Percentiles rank a stretch among this genome's conserved stretches.
Evolutionary conservation across 2,113 vertebrate genomes (phyloP).

Genomic region (Zosterops lateralis): DNA sequence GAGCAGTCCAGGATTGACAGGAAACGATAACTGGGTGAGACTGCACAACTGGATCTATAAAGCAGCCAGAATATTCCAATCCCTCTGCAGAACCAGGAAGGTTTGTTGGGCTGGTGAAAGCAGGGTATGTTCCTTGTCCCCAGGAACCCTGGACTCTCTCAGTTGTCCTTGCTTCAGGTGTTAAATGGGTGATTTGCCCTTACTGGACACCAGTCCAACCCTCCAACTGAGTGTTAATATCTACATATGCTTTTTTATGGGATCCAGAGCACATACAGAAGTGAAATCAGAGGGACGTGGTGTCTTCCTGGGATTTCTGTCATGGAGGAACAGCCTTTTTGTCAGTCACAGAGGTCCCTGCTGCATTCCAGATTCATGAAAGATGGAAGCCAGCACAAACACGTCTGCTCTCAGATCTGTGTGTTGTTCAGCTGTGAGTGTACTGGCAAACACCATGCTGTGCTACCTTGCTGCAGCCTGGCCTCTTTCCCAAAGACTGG

Average conservation of each 20-base stretch:
- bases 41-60: background rate
- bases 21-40: background rate
- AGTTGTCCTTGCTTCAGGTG: background rate
- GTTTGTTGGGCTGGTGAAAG: background rate
- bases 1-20: background rate
- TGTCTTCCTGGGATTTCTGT: conserved; percentile 39
- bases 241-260: background rate
- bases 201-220: background rate
- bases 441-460: background rate
- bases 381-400: conserved; percentile 16
- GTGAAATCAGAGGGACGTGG: conserved; percentile 7
- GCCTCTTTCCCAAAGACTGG: background rate
- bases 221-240: background rate
- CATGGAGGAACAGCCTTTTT: conserved; percentile 18
- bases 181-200: background rate
- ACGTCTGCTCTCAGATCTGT: background rate
- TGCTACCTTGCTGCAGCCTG: conserved; percentile 16
- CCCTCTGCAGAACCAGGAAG: background rate
- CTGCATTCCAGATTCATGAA: conserved; percentile 34
- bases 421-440: background rate
- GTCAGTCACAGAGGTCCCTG: conserved; percentile 35
- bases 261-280: background rate
- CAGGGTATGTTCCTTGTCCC: background rate
- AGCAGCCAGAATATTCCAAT: background rate
- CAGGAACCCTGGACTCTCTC: background rate